Evolutionary conservation across 37 sponge, comb jelly and placozoan genomes (phyloP), one percentile per base, ranked within the genome.

Genomic region (Aplysina aerophoba): DNA sequence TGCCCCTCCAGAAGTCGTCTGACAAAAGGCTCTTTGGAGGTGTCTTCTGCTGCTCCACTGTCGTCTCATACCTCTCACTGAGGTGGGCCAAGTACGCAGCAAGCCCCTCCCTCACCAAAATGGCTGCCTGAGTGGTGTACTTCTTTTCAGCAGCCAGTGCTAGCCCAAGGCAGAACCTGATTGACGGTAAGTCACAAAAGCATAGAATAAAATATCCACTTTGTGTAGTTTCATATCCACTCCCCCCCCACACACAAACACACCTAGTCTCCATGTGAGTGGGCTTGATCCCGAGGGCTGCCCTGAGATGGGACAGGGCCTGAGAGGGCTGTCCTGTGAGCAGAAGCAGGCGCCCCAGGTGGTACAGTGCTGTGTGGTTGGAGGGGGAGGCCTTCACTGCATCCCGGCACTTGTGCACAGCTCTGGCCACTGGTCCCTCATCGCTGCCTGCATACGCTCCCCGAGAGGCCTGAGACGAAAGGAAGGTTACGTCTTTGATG

Each of bases 361-460:
- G 87, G 73, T 88, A 95, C 62, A 88, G 90, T 39, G 87, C 60
- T 4, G 33, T 58, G 60, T 87, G 89, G 33, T 88, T 86, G 4
- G 90, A 87, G n/a, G 89, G 82, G 20, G 86, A 84, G 28, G 88
- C 44, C 2, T 55, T 81, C 30, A 93, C 90, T 40, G 93, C 94
- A 86, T 98, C 96, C 50, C 81, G 79, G 65, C 88, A 90, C 75
- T 98, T 98, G 74, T 79, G 39, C 38, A 85, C 79, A 36, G 98
- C 96, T 65, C 86, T 81, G 20, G 78, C 92, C 59, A 98, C 87
- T 37, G 93, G 89, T 68, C 93, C 87, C 50, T 87, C 96, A 39
- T 53, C 27, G 40, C 88, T 89, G 0, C 57, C 74, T 25, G 85
- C 21, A 53, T 88, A 91, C n/a, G 93, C 72, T 0, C 93, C 93